Conservation (phyloP, 2,113 vertebrate genomes). For the Vulpes vulpes region DNA sequence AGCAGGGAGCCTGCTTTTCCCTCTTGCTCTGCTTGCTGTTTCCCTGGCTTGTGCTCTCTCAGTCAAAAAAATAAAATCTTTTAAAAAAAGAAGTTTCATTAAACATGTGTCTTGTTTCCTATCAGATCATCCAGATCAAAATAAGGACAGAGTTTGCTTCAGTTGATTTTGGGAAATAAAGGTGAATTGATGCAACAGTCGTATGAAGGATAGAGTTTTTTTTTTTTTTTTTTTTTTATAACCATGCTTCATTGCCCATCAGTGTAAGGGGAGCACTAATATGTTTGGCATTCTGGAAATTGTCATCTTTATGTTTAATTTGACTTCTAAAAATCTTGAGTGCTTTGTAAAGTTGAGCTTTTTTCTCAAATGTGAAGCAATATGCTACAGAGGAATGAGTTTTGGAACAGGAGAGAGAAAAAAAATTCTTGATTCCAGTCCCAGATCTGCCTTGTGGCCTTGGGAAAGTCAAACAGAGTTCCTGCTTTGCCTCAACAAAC, state of each 20-base stretch:
- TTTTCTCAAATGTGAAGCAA: constrained; percentile 30
- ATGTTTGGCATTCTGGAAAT: constrained; percentile 49
- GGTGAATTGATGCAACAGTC: neutral
- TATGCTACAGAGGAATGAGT: constrained; percentile 26
- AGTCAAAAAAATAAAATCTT: no score
- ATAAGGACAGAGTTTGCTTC: constrained; percentile 26
- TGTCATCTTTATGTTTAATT: constrained; percentile 36
- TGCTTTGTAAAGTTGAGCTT: constrained; percentile 37
- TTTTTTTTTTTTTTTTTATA: neutral
- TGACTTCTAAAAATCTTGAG: constrained; percentile 39
- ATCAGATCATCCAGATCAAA: constrained; percentile 26
- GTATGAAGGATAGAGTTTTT: constrained; percentile 18
- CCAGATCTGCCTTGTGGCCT: neutral
- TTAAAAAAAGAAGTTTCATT: constrained; percentile 16
- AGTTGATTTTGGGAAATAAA: neutral
- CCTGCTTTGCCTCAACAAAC: neutral
- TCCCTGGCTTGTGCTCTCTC: no score
- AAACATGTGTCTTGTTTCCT: constrained; percentile 2
- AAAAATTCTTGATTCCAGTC: constrained; percentile 12
- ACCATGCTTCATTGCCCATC: neutral
- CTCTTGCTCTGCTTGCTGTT: no score
- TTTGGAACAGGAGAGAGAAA: constrained; percentile 15
- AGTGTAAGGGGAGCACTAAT: neutral
- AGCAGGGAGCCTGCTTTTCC: no score
- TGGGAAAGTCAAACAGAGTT: neutral